Base-by-base conservation (phyloP, 1,140 invertebrate genomes). In the Venturia canescens region DNA sequence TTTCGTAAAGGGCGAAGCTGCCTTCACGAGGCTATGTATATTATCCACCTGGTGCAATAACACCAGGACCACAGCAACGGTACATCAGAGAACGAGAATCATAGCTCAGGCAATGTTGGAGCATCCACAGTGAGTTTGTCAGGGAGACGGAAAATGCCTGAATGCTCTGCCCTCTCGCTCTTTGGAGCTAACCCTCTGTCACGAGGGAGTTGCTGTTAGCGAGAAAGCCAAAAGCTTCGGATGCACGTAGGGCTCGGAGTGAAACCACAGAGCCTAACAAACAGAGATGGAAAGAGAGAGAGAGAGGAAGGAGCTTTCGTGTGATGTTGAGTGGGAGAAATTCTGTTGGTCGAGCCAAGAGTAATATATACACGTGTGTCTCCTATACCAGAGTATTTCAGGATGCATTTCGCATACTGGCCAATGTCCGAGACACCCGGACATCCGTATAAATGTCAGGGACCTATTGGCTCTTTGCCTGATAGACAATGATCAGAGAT, bases 61-160 rank as follows among this genome's bases (percentile, higher is more conserved):
- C 77, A 83, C 82, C 80, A 80, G 34, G 23, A 78, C 15, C 26
- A 31, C 81, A 85, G 77, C 84, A 69, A 86, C 80, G 53, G 85
- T 88, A 88, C 84, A 90, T 88, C 86, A 88, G 88, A 88, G 88
- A 69, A 77, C 84, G 83, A 87, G 87, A 87, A 89, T 89, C 89
- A 88, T 89, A 89, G 87, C 86, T 88, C 88, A 88, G 86, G 84
- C 80, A 29, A 70, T 50, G 26, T 44, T 38, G 48, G 38, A 67
- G 50, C 27, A 18, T 21, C 16, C n/a, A n/a, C n/a, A 63, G 60
- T 63, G 29, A 67, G 69, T 66, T 66, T 44, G 63, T 23, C 71
- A 50, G 6, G 50, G 44, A 78, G 29, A 44, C 57, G 48, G 44
- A 31, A 67, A 57, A 23, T 77, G 27, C 29, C 15, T 72, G 21